These are phyloP conservation scores for Homarus americanus DNA, from an alignment of 1,140 invertebrate genomes.

Conservation along the genomic window DNA sequence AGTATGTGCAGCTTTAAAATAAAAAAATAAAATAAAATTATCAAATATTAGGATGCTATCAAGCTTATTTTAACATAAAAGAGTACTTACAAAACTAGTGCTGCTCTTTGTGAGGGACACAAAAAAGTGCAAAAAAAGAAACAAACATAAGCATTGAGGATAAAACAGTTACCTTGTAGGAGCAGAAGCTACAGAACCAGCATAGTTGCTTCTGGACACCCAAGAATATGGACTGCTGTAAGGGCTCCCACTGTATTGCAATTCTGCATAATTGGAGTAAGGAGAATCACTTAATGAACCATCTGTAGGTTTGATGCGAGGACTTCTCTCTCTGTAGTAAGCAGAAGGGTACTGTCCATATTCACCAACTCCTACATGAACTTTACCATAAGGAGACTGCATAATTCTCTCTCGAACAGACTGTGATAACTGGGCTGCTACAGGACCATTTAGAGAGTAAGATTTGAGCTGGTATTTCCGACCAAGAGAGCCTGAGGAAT, in stretches of 20 bases:
- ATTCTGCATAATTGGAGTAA: slow-evolving; percentile 81
- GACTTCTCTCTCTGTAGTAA: slow-evolving; percentile 74
- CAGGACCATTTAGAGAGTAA: slow-evolving; percentile 88
- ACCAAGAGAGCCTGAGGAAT: slow-evolving; percentile 74
- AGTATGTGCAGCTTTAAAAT: slow-evolving; percentile 40
- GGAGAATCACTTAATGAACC: slow-evolving; percentile 88
- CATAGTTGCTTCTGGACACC: slow-evolving; percentile 79
- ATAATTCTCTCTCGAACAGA: slow-evolving; percentile 87
- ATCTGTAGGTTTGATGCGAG: slow-evolving; percentile 76
- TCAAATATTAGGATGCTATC: slow-evolving; percentile 25
- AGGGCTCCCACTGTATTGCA: slow-evolving; percentile 76
- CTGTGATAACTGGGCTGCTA: slow-evolving; percentile 89
- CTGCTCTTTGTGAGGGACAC: slow-evolving; percentile 23
- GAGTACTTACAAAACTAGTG: slow-evolving; percentile 3
- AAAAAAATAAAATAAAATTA: slow-evolving; percentile 36
- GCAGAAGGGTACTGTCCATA: slow-evolving; percentile 63
- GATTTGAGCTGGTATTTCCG: slow-evolving; percentile 79
- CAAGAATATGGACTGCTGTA: slow-evolving; percentile 81
- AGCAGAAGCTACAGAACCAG: slow-evolving; percentile 79
- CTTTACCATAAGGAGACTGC: slow-evolving; percentile 81
- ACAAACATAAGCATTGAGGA: too few relatives aligned
- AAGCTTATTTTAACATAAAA: slow-evolving; percentile 35
- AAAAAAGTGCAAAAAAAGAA: slow-evolving; percentile 23
- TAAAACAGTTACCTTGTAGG: slow-evolving; percentile 76
- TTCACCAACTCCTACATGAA: slow-evolving; percentile 69